Base-by-base conservation (phyloP, 2,113 vertebrate species). In the Seriola rivoliana region DNA sequence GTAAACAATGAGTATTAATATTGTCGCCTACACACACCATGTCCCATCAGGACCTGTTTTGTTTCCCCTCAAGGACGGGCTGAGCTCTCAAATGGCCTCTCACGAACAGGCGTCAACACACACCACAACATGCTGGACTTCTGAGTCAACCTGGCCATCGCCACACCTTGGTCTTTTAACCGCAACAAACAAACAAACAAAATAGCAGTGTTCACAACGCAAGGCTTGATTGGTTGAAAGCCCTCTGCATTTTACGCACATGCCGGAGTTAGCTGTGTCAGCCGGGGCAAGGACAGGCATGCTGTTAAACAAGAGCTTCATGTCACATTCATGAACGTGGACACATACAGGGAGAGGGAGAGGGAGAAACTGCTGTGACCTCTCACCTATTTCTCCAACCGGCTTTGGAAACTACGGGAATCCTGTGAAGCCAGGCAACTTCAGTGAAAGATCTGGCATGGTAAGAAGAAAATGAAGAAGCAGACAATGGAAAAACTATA, bases 341-440 rank as follows among this genome's bases (percentile, higher is more conserved):
- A 71, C 34, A 68, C 48, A 64, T 4, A 11, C 57, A 76, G 38
- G 7, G 70, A 54, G 75, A 16, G 62, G 59, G 29, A 34, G 62
- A 13, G 44, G 21, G 71, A 75, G 66, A 50, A 68, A 42, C 7
- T 21, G 44, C 60, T 32, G 29, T 93, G 75, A 94, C 86, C 93
- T 91, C 91, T 94, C 78, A 76, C 93, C 87, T 57, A 89, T 71
- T 93, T 93, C 59, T 69, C 52, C 70, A 84, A 80, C 42, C 71
- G 62, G 71, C 82, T 72, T 57, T 50, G 58, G 60, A 87, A 88
- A 71, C 76, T 88, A 75, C 75, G 82, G 85, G 85, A 92, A 87
- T 85, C 50, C 25, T 62, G 38, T 25, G 32, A 88, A 82, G 65
- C 21, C 58, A 36, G 48, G 25, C 50, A 52, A 44, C 46, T 62